A percentile compares a stretch with the other conserved stretches of the same genome.
Conservation (phyloP, 2,113 vertebrate genomes). For the Semnornis frantzii region DNA sequence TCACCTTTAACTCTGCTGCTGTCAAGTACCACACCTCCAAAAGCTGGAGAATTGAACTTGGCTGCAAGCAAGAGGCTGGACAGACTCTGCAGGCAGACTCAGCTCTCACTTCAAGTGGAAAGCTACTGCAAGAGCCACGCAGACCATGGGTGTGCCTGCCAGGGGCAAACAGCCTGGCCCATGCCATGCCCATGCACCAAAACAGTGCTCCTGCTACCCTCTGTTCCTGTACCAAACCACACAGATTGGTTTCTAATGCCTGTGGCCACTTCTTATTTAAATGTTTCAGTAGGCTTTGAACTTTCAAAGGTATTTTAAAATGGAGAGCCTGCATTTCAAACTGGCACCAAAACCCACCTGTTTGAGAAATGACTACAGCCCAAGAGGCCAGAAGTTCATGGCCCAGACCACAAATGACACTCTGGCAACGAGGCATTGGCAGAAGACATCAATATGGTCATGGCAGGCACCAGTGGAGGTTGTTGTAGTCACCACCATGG, state of each 20-base stretch:
- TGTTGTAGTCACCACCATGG: neutral
- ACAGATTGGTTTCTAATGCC: neutral
- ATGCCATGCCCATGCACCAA: neutral
- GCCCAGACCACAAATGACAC: neutral
- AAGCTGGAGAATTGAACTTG: neutral
- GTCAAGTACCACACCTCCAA: neutral
- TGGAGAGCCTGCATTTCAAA: neutral
- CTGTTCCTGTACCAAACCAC: conserved; percentile 41
- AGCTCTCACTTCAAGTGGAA: neutral
- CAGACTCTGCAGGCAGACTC: neutral
- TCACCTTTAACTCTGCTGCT: neutral
- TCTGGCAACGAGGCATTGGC: neutral
- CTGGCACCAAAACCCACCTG: neutral
- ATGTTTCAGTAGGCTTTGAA: neutral
- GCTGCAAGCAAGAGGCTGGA: neutral
- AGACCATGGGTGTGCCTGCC: neutral
- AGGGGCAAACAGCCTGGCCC: neutral
- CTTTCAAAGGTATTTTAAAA: neutral
- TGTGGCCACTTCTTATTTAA: neutral
- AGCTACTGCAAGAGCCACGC: neutral
- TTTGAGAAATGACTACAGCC: neutral
- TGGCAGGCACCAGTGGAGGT: neutral
- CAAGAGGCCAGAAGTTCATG: neutral
- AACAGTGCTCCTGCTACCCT: neutral
- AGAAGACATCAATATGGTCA: neutral